These are phyloP conservation scores for Eupithecia inturbata DNA, from an alignment of 2,888 invertebrate genomes.

Conservation along the genomic window DNA sequence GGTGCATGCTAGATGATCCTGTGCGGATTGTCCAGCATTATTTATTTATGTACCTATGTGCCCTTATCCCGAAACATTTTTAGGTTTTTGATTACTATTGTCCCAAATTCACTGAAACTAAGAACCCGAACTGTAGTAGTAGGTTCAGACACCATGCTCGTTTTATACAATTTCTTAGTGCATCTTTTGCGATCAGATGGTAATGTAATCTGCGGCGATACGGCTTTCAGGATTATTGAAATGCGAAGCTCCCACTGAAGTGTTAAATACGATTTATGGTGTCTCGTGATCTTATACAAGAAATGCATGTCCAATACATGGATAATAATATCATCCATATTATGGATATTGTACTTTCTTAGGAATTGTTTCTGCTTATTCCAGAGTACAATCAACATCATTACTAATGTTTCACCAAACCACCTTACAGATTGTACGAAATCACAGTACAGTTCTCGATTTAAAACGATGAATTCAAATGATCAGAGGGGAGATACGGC, in stretches of 20 bases:
- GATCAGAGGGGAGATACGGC: conserved; percentile 4
- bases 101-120: not conserved
- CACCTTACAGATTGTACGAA: not conserved
- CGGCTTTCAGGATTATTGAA: conserved; percentile 27
- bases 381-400: not conserved
- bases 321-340: too few species aligned
- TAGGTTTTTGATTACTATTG: not conserved
- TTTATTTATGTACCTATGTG: too few species aligned
- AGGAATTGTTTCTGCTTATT: not conserved
- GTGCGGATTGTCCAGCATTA: too few species aligned
- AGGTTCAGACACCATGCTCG: not conserved
- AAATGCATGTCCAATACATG: not conserved
- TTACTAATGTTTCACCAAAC: not conserved
- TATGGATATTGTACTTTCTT: not conserved
- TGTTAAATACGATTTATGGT: conserved; percentile 35
- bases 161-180: conserved; percentile 9
- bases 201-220: conserved; percentile 27
- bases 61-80: not conserved
- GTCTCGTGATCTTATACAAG: conserved; percentile 10
- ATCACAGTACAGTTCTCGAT: not conserved
- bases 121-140: not conserved
- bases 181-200: conserved; percentile 16
- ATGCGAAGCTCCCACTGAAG: conserved; percentile 18
- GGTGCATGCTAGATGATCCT: too few species aligned
- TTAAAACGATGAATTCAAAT: conserved; percentile 7